Percentiles rank a stretch among this genome's conserved stretches.
Conservation (phyloP, 2,113 vertebrate genomes). For the Cephalopterus ornatus region DNA sequence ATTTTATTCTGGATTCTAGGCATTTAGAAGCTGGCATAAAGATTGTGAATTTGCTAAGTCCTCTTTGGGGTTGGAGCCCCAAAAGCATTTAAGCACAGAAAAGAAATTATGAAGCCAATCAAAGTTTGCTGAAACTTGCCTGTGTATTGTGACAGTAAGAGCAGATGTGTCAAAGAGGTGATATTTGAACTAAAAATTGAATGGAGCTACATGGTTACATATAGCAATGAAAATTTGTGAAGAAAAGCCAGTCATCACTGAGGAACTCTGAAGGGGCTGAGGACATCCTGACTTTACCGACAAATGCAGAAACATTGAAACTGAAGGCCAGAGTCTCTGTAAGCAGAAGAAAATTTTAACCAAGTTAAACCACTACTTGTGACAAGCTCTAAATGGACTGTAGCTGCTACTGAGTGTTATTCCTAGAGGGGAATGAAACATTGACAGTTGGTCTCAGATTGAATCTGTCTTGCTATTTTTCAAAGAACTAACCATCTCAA, state of each 20-base stretch:
- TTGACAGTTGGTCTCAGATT: neutral
- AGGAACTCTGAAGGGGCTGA: neutral
- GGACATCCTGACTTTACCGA: neutral
- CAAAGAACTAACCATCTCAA: neutral
- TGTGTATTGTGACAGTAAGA: neutral
- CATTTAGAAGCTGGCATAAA: neutral
- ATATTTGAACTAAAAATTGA: neutral
- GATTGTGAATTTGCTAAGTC: neutral
- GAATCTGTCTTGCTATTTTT: slow-evolving; percentile 5
- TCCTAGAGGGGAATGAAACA: neutral
- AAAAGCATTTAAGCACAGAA: neutral
- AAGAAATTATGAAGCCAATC: neutral
- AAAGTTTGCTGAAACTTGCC: neutral
- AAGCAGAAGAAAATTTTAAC: neutral
- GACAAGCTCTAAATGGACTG: neutral
- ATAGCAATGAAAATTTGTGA: neutral
- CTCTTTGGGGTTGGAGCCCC: neutral
- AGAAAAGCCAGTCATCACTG: neutral
- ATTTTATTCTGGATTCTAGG: neutral
- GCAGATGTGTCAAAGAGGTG: neutral
- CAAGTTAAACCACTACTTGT: neutral
- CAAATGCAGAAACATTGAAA: neutral
- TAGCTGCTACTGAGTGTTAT: neutral
- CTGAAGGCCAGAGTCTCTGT: neutral
- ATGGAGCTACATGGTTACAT: neutral